These are phyloP conservation scores for Linnaemya vulpina DNA, from an alignment of 2,888 invertebrate genomes.

Conservation along the genomic window DNA sequence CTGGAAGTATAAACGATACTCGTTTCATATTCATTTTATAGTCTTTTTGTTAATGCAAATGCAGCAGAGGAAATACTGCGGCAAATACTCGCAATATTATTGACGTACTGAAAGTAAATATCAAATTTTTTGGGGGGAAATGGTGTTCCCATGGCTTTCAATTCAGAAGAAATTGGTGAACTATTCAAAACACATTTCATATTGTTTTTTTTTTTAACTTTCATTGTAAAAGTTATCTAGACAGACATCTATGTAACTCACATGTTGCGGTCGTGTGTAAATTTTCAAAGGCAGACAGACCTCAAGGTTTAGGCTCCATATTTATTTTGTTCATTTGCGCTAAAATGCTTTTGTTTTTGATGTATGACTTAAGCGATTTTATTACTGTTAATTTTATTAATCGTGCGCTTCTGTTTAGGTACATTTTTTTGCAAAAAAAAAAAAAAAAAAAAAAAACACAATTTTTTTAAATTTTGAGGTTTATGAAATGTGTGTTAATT, in stretches of 20 bases:
- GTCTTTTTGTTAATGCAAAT: neutral
- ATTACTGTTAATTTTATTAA: conserved; percentile 8
- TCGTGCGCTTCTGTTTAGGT: neutral
- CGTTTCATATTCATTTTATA: neutral
- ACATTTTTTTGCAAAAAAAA: conserved; percentile 4
- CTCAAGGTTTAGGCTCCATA: neutral
- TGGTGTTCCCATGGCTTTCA: too few relatives aligned
- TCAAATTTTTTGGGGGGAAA: too few relatives aligned
- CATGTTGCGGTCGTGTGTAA: neutral
- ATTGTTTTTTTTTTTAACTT: neutral
- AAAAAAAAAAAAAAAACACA: too few relatives aligned
- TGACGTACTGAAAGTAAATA: too few relatives aligned
- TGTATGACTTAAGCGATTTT: neutral
- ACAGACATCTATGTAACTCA: neutral
- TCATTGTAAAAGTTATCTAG: too few relatives aligned
- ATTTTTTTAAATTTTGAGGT: neutral
- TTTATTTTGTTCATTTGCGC: neutral
- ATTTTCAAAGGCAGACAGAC: neutral
- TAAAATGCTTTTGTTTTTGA: neutral
- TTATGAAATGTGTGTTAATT: conserved; percentile 16
- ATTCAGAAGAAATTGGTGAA: too few relatives aligned
- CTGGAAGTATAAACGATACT: too few relatives aligned
- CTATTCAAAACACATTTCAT: too few relatives aligned
- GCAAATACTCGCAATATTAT: too few relatives aligned
- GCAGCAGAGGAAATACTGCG: neutral